Evolutionary conservation across 37 sponge, comb jelly and placozoan species (phyloP), one percentile per base, ranked within the genome.

Genomic region (Axinella damicornis): DNA sequence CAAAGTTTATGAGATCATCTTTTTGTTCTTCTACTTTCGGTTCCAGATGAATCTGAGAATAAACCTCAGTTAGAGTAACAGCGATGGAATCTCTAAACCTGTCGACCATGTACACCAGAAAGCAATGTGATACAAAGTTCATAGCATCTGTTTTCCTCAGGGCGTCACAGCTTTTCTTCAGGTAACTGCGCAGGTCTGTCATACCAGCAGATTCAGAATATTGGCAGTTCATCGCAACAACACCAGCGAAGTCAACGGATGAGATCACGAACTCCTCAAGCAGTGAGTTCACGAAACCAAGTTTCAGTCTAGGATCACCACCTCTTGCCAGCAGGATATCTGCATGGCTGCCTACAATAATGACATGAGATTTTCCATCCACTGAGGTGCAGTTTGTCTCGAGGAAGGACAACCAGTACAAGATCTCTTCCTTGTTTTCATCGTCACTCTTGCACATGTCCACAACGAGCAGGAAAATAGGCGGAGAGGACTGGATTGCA

Each of bases 381-480:
- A 15, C 32, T 12, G 72, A 6, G 5, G 54, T 35, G 25, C 31
- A 16, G 30, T 60, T 71, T 12, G 38, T 57, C 14, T 60, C 73
- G 21, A 83, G 60, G 20, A 73, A 73, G 6, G 69, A 59, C 0
- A 83, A 18, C 84, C 84, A 83, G 54, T 40, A 73, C 16, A 65
- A 16, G 32, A 83, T 52, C 28, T 61, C 46, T 21, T 34, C 6
- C 25, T 37, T 61, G 28, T 73, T 58, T 5, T 61, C 58, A 11
- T 83, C 65, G 31, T 83, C 75, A 0, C 64, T 62, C 36, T 73
- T 61, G 41, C 41, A 21, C 33, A 83, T 53, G 38, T 83, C 46
- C 22, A 83, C 84, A 12, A 83, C 74, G 0, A 83, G 74, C 37
- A 83, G 28, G 60, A 73, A 73, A 16, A 73, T 19, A 16, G 74